A percentile compares a stretch with the other conserved stretches of the same genome.
Conservation (phyloP, 2,113 vertebrate genomes). For the Clarias magur region DNA sequence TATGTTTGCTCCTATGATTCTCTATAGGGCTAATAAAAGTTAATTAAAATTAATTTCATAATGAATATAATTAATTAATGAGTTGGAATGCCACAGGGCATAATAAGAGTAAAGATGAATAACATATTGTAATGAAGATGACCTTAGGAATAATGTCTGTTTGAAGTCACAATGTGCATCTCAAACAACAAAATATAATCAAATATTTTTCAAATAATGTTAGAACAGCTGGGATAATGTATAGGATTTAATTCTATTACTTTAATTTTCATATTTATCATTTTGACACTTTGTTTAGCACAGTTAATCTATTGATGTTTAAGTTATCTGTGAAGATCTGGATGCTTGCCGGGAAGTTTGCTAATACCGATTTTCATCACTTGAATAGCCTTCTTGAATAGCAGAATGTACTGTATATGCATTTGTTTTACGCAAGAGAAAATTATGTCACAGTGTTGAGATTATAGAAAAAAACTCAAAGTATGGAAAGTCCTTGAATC, state of each 20-base stretch:
- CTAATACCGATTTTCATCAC: background rate
- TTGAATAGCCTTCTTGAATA: background rate
- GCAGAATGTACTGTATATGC: background rate
- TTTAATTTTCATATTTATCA: background rate
- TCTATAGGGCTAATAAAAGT: background rate
- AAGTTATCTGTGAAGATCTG: background rate
- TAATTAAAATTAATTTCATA: background rate
- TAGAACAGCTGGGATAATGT: background rate
- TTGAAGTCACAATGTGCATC: background rate
- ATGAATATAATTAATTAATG: background rate
- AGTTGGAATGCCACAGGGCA: too few species aligned
- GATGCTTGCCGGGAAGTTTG: background rate
- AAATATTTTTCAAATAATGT: background rate
- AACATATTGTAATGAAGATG: background rate
- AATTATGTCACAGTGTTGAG: background rate
- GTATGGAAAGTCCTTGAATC: background rate
- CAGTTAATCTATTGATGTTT: background rate
- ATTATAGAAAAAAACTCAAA: background rate
- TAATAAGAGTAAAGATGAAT: background rate
- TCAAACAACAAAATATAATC: background rate
- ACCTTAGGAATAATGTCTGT: background rate
- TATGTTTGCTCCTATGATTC: background rate
- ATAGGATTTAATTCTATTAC: background rate
- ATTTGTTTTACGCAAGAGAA: background rate
- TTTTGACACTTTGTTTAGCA: background rate